These are phyloP conservation scores for Chrysina gloriosa DNA, from an alignment of 2,888 invertebrate genomes.

Conservation along the genomic window DNA sequence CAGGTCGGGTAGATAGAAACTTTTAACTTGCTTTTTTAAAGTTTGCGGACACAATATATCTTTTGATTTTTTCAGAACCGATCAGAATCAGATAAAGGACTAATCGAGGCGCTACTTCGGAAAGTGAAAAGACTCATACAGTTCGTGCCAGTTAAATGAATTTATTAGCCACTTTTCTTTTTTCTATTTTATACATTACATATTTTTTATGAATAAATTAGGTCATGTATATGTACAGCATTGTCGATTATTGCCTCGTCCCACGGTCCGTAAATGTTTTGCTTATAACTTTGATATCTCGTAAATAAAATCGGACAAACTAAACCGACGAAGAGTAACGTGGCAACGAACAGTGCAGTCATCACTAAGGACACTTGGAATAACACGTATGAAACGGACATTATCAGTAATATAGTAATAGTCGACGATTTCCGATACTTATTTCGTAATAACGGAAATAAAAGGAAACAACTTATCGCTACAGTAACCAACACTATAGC, in stretches of 20 bases:
- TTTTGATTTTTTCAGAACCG: slow-evolving; percentile 68
- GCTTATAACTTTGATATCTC: slow-evolving; percentile 81
- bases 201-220: slow-evolving; percentile 47
- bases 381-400: slow-evolving; percentile 68
- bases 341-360: slow-evolving; percentile 71
- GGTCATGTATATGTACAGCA: slow-evolving; percentile 66
- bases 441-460: slow-evolving; percentile 84
- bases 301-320: slow-evolving; percentile 83
- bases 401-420: slow-evolving; percentile 67
- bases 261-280: slow-evolving; percentile 98
- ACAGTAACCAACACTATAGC: slow-evolving; percentile 92
- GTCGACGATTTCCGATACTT: slow-evolving; percentile 69
- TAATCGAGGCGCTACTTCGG: slow-evolving; percentile 79
- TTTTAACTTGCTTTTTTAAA: too few species aligned
- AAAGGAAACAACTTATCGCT: slow-evolving; percentile 88
- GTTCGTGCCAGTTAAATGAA: slow-evolving; percentile 74
- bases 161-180: slow-evolving; percentile 44
- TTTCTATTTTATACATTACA: slow-evolving; percentile 42
- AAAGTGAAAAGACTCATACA: slow-evolving; percentile 85
- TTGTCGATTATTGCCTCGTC: slow-evolving; percentile 89
- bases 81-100: slow-evolving; percentile 74
- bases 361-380: slow-evolving; percentile 70
- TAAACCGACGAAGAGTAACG: slow-evolving; percentile 74
- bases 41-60: too few species aligned
- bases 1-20: too few species aligned